Evolutionary conservation across 2,888 invertebrate genomes (phyloP).

Genomic region (Tribolium freemani): DNA sequence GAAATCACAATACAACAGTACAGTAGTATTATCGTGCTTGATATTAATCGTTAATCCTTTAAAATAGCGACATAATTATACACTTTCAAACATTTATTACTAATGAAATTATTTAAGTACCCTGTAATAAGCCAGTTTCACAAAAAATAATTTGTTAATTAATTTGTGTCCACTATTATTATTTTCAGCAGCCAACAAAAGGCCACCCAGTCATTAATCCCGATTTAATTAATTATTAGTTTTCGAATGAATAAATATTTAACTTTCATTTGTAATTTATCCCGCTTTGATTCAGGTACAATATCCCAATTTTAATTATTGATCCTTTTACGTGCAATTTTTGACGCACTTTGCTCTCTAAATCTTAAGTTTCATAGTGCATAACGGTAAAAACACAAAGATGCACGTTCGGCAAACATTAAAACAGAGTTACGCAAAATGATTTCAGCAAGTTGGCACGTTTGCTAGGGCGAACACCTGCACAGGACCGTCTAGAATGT

Average conservation of each 20-base stretch:
- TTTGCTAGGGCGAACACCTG: constrained; percentile 49
- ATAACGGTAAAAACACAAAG: constrained; percentile 30
- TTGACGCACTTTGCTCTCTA: not conserved
- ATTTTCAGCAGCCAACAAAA: not conserved
- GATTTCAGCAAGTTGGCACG: constrained; percentile 50
- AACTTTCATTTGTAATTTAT: not conserved
- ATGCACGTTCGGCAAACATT: constrained; percentile 54
- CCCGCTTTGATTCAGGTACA: no score
- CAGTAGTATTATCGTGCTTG: not conserved
- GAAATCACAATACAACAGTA: not conserved
- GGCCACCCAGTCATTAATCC: not conserved
- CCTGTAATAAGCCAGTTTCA: not conserved
- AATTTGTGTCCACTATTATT: not conserved
- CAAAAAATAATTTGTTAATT: not conserved
- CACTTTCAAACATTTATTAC: not conserved
- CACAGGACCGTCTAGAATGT: constrained; percentile 50
- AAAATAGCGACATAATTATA: not conserved
- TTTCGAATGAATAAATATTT: not conserved
- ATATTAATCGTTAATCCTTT: not conserved
- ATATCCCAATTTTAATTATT: not conserved
- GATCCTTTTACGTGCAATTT: not conserved
- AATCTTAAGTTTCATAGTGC: constrained; percentile 8
- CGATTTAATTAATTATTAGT: not conserved
- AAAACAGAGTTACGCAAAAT: constrained; percentile 55
- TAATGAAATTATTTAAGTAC: not conserved